A percentile compares a stretch with the other conserved stretches of the same genome.
These are phyloP conservation scores for Caloenas nicobarica DNA, from an alignment of 2,113 vertebrate genomes.

Conservation along the genomic window DNA sequence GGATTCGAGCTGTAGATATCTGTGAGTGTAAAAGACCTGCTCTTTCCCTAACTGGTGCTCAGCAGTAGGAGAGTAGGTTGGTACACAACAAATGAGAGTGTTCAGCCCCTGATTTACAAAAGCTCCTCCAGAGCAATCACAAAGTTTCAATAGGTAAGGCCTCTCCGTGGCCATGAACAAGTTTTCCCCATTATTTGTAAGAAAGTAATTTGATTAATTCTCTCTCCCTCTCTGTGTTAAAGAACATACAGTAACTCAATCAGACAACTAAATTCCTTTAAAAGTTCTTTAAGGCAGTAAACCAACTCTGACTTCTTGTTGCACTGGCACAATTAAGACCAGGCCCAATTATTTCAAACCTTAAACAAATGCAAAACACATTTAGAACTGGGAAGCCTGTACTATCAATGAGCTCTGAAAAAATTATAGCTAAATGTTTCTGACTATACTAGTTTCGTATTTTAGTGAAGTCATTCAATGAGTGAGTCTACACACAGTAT, in stretches of 20 bases:
- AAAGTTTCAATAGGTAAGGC: neutral
- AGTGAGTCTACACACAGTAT: neutral
- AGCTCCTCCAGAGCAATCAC: neutral
- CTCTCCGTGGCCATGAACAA: neutral
- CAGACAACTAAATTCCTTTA: neutral
- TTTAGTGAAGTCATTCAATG: conserved; percentile 26
- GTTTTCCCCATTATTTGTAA: neutral
- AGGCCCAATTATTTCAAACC: conserved; percentile 38
- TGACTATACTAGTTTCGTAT: conserved; percentile 38
- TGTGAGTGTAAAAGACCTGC: neutral
- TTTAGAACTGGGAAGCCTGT: neutral
- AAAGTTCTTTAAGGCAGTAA: conserved; percentile 23
- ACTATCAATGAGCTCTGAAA: conserved; percentile 9
- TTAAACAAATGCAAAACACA: conserved; percentile 55
- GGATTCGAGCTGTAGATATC: neutral
- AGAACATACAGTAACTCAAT: neutral
- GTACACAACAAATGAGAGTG: neutral
- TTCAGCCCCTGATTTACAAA: neutral
- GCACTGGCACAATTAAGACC: conserved; percentile 1
- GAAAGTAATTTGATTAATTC: conserved; percentile 3
- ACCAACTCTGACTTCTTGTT: neutral
- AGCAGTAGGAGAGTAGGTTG: neutral
- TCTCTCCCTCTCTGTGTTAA: neutral
- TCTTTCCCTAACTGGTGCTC: neutral
- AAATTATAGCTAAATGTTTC: conserved; percentile 38